These are phyloP conservation scores for Galaxias olidus DNA, from an alignment of 2,797 vertebrate species.

Conservation along the genomic window DNA sequence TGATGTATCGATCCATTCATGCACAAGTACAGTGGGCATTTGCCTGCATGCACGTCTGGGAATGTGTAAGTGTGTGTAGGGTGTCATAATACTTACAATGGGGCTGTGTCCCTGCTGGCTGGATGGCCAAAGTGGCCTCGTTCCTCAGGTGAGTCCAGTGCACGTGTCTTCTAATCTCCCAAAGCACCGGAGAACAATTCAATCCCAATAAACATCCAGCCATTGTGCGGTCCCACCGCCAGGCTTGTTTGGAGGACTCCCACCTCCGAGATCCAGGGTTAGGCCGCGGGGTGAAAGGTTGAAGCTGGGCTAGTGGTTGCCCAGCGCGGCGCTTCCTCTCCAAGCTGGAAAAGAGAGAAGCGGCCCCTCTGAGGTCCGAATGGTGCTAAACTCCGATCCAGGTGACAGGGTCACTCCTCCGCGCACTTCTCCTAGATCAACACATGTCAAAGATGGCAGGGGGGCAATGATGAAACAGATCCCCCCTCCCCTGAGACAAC, in stretches of 20 bases:
- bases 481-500: constrained; percentile 70
- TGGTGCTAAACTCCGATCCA: constrained; percentile 76
- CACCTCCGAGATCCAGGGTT: constrained; percentile 71
- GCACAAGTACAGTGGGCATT: too few species aligned
- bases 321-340: constrained; percentile 78
- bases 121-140: constrained; percentile 64
- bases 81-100: constrained; percentile 71
- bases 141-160: constrained; percentile 85
- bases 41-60: too few species aligned
- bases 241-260: constrained; percentile 62
- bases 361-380: constrained; percentile 80
- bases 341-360: constrained; percentile 73
- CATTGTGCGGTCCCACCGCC: constrained; percentile 64
- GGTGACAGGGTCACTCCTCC: constrained; percentile 77
- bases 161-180: constrained; percentile 69
- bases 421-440: constrained; percentile 72
- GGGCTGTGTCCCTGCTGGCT: constrained; percentile 64
- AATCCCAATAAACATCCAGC: constrained; percentile 63
- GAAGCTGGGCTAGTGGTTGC: constrained; percentile 73
- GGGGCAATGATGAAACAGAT: constrained; percentile 68
- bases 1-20: too few species aligned
- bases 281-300: constrained; percentile 68
- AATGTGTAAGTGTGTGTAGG: not conserved
- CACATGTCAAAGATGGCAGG: constrained; percentile 67
- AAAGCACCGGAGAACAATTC: constrained; percentile 64